These are phyloP conservation scores for Neosilurus mollespiculum DNA, from an alignment of 2,797 vertebrate genomes.

Conservation along the genomic window DNA sequence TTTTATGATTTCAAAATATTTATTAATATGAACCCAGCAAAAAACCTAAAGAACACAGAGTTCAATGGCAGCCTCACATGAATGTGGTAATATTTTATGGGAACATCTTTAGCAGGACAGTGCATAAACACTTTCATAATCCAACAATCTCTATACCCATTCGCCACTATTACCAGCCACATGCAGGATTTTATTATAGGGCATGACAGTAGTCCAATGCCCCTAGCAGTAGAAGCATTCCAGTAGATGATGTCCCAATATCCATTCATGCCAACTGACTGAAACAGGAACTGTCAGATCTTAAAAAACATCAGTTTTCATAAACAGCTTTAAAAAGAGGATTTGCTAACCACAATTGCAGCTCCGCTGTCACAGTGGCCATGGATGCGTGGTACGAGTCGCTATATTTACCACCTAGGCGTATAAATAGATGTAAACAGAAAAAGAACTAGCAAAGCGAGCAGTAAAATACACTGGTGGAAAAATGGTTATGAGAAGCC, in stretches of 20 bases:
- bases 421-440: slow-evolving; percentile 57
- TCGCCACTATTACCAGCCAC: background rate
- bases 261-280: slow-evolving; percentile 21
- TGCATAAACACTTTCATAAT: background rate
- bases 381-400: slow-evolving; percentile 34
- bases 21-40: background rate
- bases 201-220: background rate
- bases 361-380: slow-evolving; percentile 33
- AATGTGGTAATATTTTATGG: background rate
- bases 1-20: slow-evolving; percentile 7
- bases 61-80: slow-evolving; percentile 22
- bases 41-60: slow-evolving; percentile 11
- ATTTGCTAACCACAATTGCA: slow-evolving; percentile 55
- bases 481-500: slow-evolving; percentile 22
- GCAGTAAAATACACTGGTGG: slow-evolving; percentile 29
- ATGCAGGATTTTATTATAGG: background rate
- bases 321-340: slow-evolving; percentile 53
- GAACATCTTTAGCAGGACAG: background rate
- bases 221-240: background rate
- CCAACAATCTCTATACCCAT: background rate
- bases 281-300: slow-evolving; percentile 19
- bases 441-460: slow-evolving; percentile 27
- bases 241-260: background rate
- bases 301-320: slow-evolving; percentile 35
- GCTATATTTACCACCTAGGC: slow-evolving; percentile 55